Percentiles rank a stretch among this genome's conserved stretches.
These are phyloP conservation scores for Hipposideros larvatus DNA, from an alignment of 2,797 vertebrate species.

Conservation along the genomic window DNA sequence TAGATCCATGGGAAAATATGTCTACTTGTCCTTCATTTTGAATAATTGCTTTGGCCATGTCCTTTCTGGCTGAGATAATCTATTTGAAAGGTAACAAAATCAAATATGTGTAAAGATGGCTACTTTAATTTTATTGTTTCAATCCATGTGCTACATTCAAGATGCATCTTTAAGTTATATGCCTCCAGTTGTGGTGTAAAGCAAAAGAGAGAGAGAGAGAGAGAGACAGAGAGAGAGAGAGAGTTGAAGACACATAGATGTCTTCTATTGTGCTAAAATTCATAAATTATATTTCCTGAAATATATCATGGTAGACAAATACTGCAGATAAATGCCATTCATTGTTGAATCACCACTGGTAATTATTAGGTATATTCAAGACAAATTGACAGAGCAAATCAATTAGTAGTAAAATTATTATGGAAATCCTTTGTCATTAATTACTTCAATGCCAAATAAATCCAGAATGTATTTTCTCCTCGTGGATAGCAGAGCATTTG, in stretches of 20 bases:
- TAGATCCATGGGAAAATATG: neutral
- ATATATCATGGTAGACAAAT: neutral
- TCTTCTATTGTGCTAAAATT: neutral
- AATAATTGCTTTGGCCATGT: too few species aligned
- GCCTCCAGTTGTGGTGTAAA: neutral
- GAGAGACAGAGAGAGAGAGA: neutral
- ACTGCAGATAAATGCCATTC: neutral
- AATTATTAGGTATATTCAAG: neutral
- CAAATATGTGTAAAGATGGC: neutral
- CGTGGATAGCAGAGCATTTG: neutral
- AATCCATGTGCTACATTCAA: neutral
- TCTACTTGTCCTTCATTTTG: neutral
- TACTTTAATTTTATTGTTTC: conserved; percentile 22
- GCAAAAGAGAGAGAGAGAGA: neutral
- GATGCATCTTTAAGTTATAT: neutral
- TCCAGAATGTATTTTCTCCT: conserved; percentile 1
- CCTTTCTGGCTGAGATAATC: neutral
- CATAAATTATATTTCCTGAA: conserved; percentile 25
- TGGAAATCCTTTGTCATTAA: conserved; percentile 64
- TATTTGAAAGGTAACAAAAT: neutral
- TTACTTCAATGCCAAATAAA: conserved; percentile 51
- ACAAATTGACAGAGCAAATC: conserved; percentile 29
- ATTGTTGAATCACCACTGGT: neutral
- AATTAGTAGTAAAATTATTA: conserved; percentile 59
- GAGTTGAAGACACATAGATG: neutral